A percentile compares a stretch with the other conserved stretches of the same genome.
Conservation (phyloP, 2,797 vertebrate genomes). For the Gephyroberyx darwinii region DNA sequence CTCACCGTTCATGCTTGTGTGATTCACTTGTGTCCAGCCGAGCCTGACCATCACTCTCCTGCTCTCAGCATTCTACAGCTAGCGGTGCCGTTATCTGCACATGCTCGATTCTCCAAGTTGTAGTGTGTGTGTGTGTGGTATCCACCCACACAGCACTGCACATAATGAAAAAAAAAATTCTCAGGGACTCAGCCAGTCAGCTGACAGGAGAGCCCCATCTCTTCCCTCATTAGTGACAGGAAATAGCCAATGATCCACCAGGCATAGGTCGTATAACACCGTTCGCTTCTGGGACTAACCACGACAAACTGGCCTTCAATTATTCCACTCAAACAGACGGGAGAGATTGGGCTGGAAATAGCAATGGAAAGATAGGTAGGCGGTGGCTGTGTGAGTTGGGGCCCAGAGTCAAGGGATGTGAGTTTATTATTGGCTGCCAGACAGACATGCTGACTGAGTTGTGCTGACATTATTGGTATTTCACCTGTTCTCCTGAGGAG, state of each 20-base stretch:
- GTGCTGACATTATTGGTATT: slow-evolving; percentile 84
- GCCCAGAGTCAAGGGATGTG: slow-evolving; percentile 75
- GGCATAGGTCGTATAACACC: slow-evolving; percentile 48
- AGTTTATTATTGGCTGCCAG: slow-evolving; percentile 82
- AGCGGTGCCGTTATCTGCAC: background rate
- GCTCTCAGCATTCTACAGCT: slow-evolving; percentile 50
- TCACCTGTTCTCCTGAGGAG: slow-evolving; percentile 75
- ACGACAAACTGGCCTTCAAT: slow-evolving; percentile 66
- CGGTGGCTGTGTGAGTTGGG: slow-evolving; percentile 73
- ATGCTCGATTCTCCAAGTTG: slow-evolving; percentile 19
- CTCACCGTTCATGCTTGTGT: slow-evolving; percentile 44
- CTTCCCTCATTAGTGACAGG: slow-evolving; percentile 26
- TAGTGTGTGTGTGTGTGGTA: slow-evolving; percentile 33
- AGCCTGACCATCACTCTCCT: slow-evolving; percentile 66
- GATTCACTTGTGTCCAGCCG: slow-evolving; percentile 51
- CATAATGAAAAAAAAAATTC: slow-evolving; percentile 39
- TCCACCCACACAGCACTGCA: slow-evolving; percentile 52
- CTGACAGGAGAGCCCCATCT: slow-evolving; percentile 52
- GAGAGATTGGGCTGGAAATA: slow-evolving; percentile 67
- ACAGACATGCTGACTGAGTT: slow-evolving; percentile 82
- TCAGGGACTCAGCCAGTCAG: slow-evolving; percentile 58
- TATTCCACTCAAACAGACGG: slow-evolving; percentile 59
- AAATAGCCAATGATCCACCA: slow-evolving; percentile 25
- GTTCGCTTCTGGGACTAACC: slow-evolving; percentile 49
- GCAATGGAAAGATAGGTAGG: slow-evolving; percentile 61